phyloP scores from a whole-genome alignment of 1,140 invertebrate species.

The Teleopsis dalmanni region DNA sequence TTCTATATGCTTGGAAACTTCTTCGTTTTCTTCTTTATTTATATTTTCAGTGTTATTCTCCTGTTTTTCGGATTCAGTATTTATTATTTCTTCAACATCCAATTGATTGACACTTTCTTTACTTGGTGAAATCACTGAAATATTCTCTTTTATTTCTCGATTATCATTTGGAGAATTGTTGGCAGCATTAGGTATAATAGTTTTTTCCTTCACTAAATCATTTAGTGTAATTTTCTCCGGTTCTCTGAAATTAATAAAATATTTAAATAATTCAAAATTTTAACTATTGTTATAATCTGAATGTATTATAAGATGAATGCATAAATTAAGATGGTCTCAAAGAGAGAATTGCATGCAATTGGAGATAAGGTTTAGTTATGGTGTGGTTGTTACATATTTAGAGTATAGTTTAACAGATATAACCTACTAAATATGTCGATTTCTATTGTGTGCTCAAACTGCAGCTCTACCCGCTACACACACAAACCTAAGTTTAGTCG shows the following conservation, averaged over 20 bases:
- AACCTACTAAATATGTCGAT: too few species aligned
- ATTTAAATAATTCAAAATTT: neutral
- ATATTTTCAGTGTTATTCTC: neutral
- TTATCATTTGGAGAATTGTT: neutral
- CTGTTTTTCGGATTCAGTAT: neutral
- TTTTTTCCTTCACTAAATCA: conserved; percentile 31
- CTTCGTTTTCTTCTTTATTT: neutral
- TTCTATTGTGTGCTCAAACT: too few species aligned
- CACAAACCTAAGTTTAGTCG: too few species aligned
- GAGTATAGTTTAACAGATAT: too few species aligned
- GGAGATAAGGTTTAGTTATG: too few species aligned
- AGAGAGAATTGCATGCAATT: too few species aligned
- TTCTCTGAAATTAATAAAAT: conserved; percentile 43
- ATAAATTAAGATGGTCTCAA: too few species aligned
- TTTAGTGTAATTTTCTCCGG: conserved; percentile 66
- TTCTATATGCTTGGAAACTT: neutral
- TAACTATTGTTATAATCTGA: too few species aligned
- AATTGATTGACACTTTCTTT: neutral
- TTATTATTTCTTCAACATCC: neutral
- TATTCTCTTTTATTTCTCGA: too few species aligned
- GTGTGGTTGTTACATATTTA: too few species aligned
- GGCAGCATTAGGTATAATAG: conserved; percentile 10
- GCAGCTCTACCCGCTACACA: too few species aligned
- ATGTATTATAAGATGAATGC: too few species aligned
- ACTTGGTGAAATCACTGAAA: neutral